Percentiles rank a stretch among this genome's conserved stretches.
Evolutionary conservation across 2,113 vertebrate species (phyloP).

Genomic region (Ursus arctos): DNA sequence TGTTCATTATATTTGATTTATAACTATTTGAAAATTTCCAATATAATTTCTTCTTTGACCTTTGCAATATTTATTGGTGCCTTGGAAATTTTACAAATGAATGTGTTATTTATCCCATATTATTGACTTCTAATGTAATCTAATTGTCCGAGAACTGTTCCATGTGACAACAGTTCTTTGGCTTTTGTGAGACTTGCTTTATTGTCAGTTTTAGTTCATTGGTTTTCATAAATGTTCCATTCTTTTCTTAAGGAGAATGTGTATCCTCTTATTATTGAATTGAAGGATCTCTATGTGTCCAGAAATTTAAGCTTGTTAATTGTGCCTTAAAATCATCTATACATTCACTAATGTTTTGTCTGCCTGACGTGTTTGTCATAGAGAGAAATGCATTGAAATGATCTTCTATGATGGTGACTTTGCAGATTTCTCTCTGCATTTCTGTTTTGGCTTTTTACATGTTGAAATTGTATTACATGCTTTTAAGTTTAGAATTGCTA

Average conservation of each 20-base stretch:
- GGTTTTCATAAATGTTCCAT: not conserved
- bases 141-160: conserved; percentile 26
- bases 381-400: conserved; percentile 8
- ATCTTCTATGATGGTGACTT: not conserved
- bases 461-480: not conserved
- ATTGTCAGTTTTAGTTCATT: conserved; percentile 43
- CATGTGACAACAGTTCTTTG: conserved; percentile 2
- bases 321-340: conserved; percentile 14
- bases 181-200: conserved; percentile 46
- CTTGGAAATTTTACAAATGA: conserved; percentile 46
- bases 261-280: not conserved
- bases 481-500: conserved; percentile 34
- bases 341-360: not conserved
- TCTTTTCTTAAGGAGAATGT: not conserved
- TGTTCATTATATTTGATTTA: conserved; percentile 46
- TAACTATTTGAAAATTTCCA: not conserved
- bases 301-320: conserved; percentile 19
- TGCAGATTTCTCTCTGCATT: not conserved
- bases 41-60: not conserved
- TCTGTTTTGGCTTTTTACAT: not conserved
- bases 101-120: conserved; percentile 31
- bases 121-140: conserved; percentile 39
- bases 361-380: not conserved
- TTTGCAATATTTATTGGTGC: conserved; percentile 9
- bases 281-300: not conserved